Evolutionary conservation across 2,113 vertebrate species (phyloP).

Genomic region (Protomyctophum bolini): DNA sequence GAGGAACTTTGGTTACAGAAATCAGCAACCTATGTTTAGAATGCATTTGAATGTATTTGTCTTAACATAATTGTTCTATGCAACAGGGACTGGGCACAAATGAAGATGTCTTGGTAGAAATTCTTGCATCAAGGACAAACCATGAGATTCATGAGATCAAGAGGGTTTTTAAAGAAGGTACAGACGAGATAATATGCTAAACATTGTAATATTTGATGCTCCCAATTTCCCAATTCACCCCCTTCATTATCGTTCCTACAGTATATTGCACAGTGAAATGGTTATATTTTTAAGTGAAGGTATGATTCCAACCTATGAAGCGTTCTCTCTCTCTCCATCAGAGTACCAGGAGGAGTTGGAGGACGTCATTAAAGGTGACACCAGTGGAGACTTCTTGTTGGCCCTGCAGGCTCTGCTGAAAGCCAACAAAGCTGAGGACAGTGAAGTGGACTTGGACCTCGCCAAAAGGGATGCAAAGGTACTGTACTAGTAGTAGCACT

Average conservation of each 20-base stretch:
- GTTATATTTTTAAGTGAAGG: too few relatives aligned
- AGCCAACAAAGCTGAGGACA: constrained; percentile 74
- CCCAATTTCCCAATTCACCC: neutral
- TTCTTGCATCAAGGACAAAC: constrained; percentile 87
- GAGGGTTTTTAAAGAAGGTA: constrained; percentile 86
- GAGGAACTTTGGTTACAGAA: too few relatives aligned
- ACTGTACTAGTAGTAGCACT: constrained; percentile 37
- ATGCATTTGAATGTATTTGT: too few relatives aligned
- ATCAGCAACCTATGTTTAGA: too few relatives aligned
- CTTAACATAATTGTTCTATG: constrained; percentile 1
- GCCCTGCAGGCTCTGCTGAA: constrained; percentile 82
- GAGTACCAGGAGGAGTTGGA: constrained; percentile 82
- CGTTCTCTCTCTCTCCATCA: constrained; percentile 41
- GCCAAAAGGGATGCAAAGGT: constrained; percentile 85
- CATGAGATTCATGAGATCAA: constrained; percentile 79
- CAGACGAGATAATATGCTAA: neutral
- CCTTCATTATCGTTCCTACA: too few relatives aligned
- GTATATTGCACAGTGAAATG: too few relatives aligned
- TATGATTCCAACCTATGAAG: too few relatives aligned
- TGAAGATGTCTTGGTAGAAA: constrained; percentile 86
- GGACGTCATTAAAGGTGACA: constrained; percentile 84
- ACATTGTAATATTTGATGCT: neutral
- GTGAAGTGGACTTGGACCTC: constrained; percentile 72
- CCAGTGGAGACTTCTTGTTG: constrained; percentile 82
- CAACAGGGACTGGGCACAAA: constrained; percentile 86